Evolutionary conservation across 2,797 vertebrate genomes (phyloP).

Genomic region (Sebastes alutus): DNA sequence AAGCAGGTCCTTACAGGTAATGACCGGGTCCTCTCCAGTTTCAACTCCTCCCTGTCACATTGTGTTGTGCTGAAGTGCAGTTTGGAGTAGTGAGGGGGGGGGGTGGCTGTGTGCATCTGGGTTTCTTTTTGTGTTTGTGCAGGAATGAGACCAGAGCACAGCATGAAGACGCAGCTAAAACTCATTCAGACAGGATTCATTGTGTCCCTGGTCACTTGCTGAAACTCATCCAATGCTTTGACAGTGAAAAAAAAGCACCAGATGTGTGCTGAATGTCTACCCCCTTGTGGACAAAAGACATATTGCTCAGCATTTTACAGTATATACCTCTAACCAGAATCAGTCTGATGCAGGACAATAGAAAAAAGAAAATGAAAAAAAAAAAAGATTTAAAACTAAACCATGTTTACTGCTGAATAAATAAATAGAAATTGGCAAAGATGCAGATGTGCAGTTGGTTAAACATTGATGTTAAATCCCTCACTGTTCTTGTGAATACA

Average conservation of each 20-base stretch:
- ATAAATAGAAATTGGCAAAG: conserved; percentile 1
- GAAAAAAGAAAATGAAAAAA: neutral
- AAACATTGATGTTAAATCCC: neutral
- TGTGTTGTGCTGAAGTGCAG: conserved; percentile 37
- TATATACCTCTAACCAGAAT: neutral
- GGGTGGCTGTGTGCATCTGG: neutral
- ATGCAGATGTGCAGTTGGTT: neutral
- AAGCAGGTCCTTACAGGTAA: conserved; percentile 49
- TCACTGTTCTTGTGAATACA: conserved; percentile 44
- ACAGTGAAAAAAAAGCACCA: conserved; percentile 5
- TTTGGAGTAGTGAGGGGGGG: neutral
- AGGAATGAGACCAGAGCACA: conserved; percentile 24
- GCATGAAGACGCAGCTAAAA: conserved; percentile 19
- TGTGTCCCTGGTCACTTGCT: conserved; percentile 36
- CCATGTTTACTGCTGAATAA: neutral
- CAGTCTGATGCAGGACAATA: neutral
- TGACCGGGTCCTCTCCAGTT: conserved; percentile 29
- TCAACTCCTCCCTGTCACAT: conserved; percentile 33
- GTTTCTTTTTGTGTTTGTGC: conserved; percentile 1
- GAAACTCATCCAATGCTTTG: conserved; percentile 34
- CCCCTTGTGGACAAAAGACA: conserved; percentile 79
- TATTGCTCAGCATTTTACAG: conserved; percentile 30
- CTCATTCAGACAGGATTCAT: conserved; percentile 15
- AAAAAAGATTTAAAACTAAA: neutral
- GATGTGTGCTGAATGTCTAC: conserved; percentile 76